These are phyloP conservation scores for Psephotus haematonotus DNA, from an alignment of 2,113 vertebrate species.

Conservation along the genomic window DNA sequence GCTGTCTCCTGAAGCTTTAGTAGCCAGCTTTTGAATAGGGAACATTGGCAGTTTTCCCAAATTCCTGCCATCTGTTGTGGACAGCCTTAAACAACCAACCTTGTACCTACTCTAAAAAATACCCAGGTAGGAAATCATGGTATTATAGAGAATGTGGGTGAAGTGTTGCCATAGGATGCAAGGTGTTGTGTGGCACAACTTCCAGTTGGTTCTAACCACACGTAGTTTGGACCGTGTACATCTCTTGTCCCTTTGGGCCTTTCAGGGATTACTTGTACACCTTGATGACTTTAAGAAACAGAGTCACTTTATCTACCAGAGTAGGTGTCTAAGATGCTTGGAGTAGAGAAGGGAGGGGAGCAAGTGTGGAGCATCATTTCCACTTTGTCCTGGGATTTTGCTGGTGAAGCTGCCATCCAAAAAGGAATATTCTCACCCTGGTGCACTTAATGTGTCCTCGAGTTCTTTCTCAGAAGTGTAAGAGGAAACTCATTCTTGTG, in stretches of 20 bases:
- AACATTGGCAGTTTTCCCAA: background rate
- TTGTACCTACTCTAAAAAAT: background rate
- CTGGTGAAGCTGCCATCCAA: background rate
- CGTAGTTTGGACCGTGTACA: rapidly evolving
- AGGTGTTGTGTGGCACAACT: background rate
- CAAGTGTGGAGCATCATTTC: rapidly evolving
- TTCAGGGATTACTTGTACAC: background rate
- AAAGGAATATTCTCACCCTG: background rate
- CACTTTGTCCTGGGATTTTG: background rate
- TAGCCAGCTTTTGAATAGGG: background rate
- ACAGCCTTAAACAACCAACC: background rate
- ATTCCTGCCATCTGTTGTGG: background rate
- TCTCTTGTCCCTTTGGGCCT: background rate
- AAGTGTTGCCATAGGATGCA: too few species aligned
- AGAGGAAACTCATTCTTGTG: background rate
- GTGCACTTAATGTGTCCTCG: background rate
- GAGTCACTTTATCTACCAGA: background rate
- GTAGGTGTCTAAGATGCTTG: background rate
- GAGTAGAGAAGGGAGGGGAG: background rate
- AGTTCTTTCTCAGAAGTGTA: background rate
- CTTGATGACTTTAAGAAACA: background rate
- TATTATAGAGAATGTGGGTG: rapidly evolving
- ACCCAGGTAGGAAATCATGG: background rate
- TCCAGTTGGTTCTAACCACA: background rate
- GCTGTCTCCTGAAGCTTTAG: background rate